A percentile compares a stretch with the other conserved stretches of the same genome.
These are phyloP conservation scores for Physocephala rufipes DNA, from an alignment of 2,888 invertebrate species.

Conservation along the genomic window DNA sequence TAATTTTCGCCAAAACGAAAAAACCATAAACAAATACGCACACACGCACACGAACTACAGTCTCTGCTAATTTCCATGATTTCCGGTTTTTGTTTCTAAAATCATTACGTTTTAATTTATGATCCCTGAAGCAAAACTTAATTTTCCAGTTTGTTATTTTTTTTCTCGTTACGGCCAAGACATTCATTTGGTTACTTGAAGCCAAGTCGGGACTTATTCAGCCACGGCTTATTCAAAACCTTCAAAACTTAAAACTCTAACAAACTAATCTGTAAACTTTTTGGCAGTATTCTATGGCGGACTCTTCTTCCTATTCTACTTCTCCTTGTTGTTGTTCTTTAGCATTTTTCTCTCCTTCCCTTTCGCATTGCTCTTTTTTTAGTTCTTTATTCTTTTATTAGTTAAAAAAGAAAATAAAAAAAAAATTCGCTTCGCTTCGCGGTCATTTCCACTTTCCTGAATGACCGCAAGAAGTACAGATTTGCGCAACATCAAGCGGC, in stretches of 20 bases:
- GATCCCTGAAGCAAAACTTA: conserved; percentile 11
- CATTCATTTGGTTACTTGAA: background rate
- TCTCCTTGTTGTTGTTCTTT: conserved; percentile 15
- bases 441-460: conserved; percentile 32
- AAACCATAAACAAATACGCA: too few relatives aligned
- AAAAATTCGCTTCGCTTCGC: conserved; percentile 31
- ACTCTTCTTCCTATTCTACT: background rate
- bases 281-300: conserved; percentile 16
- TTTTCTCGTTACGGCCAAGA: background rate
- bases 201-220: background rate
- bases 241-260: conserved; percentile 1
- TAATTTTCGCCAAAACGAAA: too few relatives aligned
- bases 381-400: background rate
- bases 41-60: too few relatives aligned
- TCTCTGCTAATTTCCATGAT: too few relatives aligned
- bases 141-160: background rate
- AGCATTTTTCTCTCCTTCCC: too few relatives aligned
- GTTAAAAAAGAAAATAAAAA: conserved; percentile 3
- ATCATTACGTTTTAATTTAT: conserved; percentile 10
- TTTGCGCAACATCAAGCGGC: conserved; percentile 39
- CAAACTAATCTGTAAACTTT: conserved; percentile 35
- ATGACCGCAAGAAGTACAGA: conserved; percentile 38
- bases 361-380: too few relatives aligned
- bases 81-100: conserved; percentile 3
- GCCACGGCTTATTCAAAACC: too few relatives aligned